These are phyloP conservation scores for Condylostylus longicornis DNA, from an alignment of 1,140 invertebrate species.

Conservation along the genomic window DNA sequence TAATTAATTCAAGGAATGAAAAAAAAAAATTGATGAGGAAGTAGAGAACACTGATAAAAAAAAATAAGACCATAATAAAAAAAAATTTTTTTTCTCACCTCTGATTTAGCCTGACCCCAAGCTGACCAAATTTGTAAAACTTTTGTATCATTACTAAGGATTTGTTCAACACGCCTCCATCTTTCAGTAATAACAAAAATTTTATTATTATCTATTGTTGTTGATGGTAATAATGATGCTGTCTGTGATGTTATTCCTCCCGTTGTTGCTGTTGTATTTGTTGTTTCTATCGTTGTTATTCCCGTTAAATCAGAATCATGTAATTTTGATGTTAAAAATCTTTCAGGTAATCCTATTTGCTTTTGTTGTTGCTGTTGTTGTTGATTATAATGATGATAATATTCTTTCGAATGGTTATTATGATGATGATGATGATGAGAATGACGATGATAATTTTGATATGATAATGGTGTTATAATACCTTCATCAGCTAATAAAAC, in stretches of 20 bases:
- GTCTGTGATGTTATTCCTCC: not conserved
- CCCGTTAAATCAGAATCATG: too few relatives aligned
- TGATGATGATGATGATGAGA: slow-evolving; percentile 11
- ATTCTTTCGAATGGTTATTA: slow-evolving; percentile 2
- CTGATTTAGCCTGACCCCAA: slow-evolving; percentile 55
- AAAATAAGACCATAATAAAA: too few relatives aligned
- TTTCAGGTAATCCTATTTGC: not conserved
- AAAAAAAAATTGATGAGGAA: too few relatives aligned
- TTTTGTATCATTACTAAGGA: slow-evolving; percentile 47
- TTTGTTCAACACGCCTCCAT: slow-evolving; percentile 53
- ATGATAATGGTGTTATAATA: too few relatives aligned
- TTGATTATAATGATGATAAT: slow-evolving; percentile 6
- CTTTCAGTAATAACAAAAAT: slow-evolving; percentile 46
- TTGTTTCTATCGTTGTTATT: slow-evolving; percentile 5
- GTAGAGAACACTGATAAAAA: too few relatives aligned
- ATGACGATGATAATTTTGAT: too few relatives aligned
- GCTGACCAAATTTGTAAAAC: slow-evolving; percentile 58
- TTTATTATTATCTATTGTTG: not conserved
- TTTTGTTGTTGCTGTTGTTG: slow-evolving; percentile 3
- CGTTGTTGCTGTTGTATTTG: not conserved
- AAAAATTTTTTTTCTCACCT: too few relatives aligned
- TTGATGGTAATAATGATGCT: slow-evolving; percentile 2
- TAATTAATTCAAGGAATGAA: too few relatives aligned
- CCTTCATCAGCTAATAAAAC: slow-evolving; percentile 41
- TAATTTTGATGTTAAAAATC: not conserved